Percentiles rank a stretch among this genome's conserved stretches.
phyloP scores from a whole-genome alignment of 2,797 vertebrate species.

The Sebastes diaconus region DNA sequence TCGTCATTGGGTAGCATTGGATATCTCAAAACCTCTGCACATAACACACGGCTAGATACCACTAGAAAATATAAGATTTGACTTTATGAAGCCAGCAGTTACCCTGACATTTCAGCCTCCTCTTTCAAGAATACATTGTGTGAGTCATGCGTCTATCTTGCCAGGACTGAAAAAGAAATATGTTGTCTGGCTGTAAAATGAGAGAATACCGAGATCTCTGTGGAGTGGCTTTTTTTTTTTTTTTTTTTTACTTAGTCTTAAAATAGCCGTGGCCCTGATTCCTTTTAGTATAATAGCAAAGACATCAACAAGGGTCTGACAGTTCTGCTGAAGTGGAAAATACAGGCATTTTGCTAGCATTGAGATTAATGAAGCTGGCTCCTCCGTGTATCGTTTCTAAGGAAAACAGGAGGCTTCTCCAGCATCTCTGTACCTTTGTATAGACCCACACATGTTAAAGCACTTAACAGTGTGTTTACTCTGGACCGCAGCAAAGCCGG shows the following conservation, averaged over 20 bases:
- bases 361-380: constrained; percentile 14
- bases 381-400: neutral
- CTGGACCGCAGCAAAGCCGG: neutral
- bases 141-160: constrained; percentile 46
- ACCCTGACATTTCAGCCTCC: constrained; percentile 34
- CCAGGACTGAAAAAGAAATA: constrained; percentile 44
- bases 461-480: constrained; percentile 15
- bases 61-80: neutral
- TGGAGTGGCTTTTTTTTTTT: constrained; percentile 17
- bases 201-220: constrained; percentile 7
- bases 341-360: constrained; percentile 27
- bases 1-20: neutral
- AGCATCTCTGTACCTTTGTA: neutral
- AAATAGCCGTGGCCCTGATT: constrained; percentile 59
- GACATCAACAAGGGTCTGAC: constrained; percentile 52
- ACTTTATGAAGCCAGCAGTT: neutral
- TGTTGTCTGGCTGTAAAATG: constrained; percentile 46
- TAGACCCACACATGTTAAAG: constrained; percentile 33
- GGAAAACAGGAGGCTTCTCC: constrained; percentile 39
- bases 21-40: neutral
- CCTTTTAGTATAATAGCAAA: constrained; percentile 38
- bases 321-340: constrained; percentile 55
- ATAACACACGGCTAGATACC: neutral
- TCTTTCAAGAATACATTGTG: constrained; percentile 42
- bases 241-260: constrained; percentile 13